phyloP scores from a whole-genome alignment of 2,797 vertebrate species.

The Phyllotis vaccarum region DNA sequence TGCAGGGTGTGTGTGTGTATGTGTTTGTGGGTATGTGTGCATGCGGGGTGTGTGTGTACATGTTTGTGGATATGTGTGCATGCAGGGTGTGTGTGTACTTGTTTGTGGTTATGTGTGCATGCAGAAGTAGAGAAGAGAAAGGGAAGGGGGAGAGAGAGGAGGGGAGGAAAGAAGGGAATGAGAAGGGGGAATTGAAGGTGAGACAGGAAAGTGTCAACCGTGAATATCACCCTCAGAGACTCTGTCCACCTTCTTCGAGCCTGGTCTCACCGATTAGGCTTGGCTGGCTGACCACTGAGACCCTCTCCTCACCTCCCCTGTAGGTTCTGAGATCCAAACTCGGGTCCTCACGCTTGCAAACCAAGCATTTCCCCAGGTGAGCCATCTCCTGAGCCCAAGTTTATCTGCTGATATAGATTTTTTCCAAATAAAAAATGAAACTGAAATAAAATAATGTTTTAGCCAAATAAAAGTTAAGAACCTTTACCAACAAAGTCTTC shows the following conservation, averaged over 20 bases:
- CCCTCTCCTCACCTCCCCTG: background rate
- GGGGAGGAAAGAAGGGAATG: background rate
- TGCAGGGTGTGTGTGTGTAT: too few relatives aligned
- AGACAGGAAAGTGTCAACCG: background rate
- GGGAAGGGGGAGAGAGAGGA: background rate
- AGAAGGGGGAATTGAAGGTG: background rate
- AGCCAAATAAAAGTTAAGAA: conserved; percentile 13
- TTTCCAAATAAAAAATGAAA: background rate
- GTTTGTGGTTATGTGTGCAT: background rate
- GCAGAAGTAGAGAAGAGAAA: background rate
- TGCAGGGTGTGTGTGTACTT: too few relatives aligned
- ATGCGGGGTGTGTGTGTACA: background rate
- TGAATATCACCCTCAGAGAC: too few relatives aligned
- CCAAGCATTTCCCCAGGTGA: background rate
- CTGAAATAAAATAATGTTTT: conserved; percentile 12
- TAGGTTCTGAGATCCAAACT: background rate
- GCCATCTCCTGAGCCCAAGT: background rate
- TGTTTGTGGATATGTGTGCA: too few relatives aligned
- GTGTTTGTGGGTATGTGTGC: too few relatives aligned
- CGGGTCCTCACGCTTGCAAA: background rate
- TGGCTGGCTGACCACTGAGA: background rate
- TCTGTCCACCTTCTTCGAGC: too few relatives aligned
- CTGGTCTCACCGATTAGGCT: background rate
- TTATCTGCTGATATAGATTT: background rate
- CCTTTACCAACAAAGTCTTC: background rate